phyloP scores from a whole-genome alignment of 2,888 invertebrate genomes.

The Cloeon dipterum region DNA sequence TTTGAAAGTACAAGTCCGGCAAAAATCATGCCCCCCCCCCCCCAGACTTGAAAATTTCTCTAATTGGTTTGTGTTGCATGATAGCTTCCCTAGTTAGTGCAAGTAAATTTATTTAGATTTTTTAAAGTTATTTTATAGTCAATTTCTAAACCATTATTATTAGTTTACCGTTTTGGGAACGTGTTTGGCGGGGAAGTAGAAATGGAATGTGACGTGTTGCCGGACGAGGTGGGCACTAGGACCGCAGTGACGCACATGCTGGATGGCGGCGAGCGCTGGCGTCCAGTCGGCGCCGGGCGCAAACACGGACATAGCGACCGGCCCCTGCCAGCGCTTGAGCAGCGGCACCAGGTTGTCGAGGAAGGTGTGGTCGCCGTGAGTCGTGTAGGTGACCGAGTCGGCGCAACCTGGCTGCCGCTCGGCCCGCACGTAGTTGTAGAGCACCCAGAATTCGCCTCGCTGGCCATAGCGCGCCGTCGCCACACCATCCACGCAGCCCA shows the following conservation, averaged over 20 bases:
- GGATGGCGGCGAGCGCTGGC: conserved; percentile 54
- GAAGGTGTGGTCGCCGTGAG: conserved; percentile 80
- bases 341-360: conserved; percentile 72
- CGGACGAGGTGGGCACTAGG: conserved; percentile 35
- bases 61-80: no score
- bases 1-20: no score
- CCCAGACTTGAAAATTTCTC: no score
- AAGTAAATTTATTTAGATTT: no score
- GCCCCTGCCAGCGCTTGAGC: conserved; percentile 69
- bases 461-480: conserved; percentile 35
- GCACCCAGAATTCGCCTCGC: conserved; percentile 67
- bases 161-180: conserved; percentile 54
- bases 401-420: conserved; percentile 46
- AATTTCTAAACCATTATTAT: no score
- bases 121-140: no score
- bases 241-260: conserved; percentile 55
- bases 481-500: conserved; percentile 34
- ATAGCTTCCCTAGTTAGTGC: no score
- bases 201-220: conserved; percentile 65
- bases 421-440: conserved; percentile 65
- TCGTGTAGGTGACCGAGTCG: conserved; percentile 74
- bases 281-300: conserved; percentile 66
- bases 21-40: no score
- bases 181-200: conserved; percentile 71
- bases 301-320: conserved; percentile 67